A percentile compares a stretch with the other conserved stretches of the same genome.
phyloP scores from a whole-genome alignment of 2,113 vertebrate genomes.

The Vulpes lagopus region DNA sequence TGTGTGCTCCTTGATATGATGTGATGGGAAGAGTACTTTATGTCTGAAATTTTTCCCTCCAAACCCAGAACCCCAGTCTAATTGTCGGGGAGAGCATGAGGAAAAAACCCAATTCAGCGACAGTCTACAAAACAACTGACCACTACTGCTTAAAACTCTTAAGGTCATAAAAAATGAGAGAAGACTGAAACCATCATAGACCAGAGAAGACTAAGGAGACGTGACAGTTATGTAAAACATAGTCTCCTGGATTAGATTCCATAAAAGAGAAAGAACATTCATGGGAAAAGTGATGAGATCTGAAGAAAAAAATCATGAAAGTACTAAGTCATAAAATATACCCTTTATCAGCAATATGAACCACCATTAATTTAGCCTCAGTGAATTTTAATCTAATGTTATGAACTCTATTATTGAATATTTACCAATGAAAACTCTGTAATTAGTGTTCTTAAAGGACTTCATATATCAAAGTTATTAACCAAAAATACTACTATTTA shows the following conservation, averaged over 20 bases:
- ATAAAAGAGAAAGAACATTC: background rate
- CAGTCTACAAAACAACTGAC: background rate
- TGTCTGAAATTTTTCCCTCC: background rate
- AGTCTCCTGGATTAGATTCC: background rate
- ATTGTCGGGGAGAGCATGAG: background rate
- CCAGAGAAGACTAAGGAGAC: background rate
- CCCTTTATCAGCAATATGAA: background rate
- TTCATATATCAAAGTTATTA: constrained; percentile 73
- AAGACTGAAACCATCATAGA: background rate
- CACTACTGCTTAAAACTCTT: background rate
- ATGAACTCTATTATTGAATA: constrained; percentile 39
- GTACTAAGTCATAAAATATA: constrained; percentile 33
- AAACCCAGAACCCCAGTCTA: background rate
- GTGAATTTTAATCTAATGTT: constrained; percentile 56
- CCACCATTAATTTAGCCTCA: constrained; percentile 30
- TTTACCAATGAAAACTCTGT: constrained; percentile 52
- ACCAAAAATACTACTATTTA: constrained; percentile 62
- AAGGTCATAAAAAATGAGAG: background rate
- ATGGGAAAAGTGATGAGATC: background rate
- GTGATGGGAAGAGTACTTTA: background rate
- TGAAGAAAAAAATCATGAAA: background rate
- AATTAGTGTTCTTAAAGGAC: constrained; percentile 44
- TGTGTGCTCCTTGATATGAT: background rate
- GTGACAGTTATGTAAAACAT: constrained; percentile 14
- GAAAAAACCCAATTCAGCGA: background rate